Base-by-base conservation (phyloP, 2,113 vertebrate species). In the Mustela nigripes region DNA sequence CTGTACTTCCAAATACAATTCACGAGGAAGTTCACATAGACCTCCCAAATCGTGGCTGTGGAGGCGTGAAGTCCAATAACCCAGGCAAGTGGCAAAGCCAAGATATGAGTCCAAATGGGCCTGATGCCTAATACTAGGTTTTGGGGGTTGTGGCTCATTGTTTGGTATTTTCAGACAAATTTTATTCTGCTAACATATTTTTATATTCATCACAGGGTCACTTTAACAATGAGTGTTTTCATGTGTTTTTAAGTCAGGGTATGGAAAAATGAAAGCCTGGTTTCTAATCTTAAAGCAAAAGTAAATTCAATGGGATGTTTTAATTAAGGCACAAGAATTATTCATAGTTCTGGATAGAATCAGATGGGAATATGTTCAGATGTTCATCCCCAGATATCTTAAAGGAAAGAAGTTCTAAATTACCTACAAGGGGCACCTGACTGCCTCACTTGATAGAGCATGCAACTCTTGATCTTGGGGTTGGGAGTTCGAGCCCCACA, bases 231-330 rank as follows among this genome's bases (percentile, higher is more conserved):
- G 2, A 80, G 21, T 33, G 36, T 45, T 56, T 84, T 73, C 42
- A 22, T 71, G 69, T 65, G 16, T 91, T 74, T 8, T 91, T 73
- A 87, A 86, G 19, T 91, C 58, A 87, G 76, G 39, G 91, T 58
- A 56, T 8, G 18, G 12, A 93, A 93, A 67, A 65, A 71, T 81
- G 19, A 90, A 78, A 42, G 12, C 42, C 65, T 28, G 39, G 26
- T 48, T 87, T 31, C 36, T 48, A 79, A 96, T 14, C 67, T 62
- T 88, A 90, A n/a, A 92, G 33, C 24, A 60, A n/a, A 86, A 95
- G 45, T 82, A 18, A 91, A 86, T 78, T 91, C 67, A 93, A 7
- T 42, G n/a, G 48, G 36, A 81, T 48, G 74, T 81, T 86, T 92
- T 91, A 95, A 69, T 58, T 79, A 71, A 56, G 36, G 11, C 22